These are phyloP conservation scores for Ischnura elegans DNA, from an alignment of 2,888 invertebrate genomes.

Conservation along the genomic window DNA sequence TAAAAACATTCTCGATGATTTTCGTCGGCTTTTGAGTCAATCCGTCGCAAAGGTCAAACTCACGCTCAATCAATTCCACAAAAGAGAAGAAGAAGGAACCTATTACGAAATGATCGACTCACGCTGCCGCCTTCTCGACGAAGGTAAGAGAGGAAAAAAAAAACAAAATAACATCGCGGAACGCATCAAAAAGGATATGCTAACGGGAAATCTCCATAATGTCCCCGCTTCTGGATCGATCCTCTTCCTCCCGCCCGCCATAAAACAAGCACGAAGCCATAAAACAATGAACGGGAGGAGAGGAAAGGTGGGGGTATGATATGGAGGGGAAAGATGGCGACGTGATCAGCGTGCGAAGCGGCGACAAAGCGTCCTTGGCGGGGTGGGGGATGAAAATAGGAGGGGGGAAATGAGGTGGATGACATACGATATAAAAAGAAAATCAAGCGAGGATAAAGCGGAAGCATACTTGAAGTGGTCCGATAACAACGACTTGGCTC, in stretches of 20 bases:
- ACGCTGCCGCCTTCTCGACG: background rate
- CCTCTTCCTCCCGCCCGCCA: constrained; percentile 1
- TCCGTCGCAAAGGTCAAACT: too few relatives aligned
- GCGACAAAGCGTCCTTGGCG: background rate
- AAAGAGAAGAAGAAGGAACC: too few relatives aligned
- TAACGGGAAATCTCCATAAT: constrained; percentile 31
- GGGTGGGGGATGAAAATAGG: background rate
- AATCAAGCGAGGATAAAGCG: background rate
- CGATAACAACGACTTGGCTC: too few relatives aligned
- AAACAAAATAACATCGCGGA: too few relatives aligned
- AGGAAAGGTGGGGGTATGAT: background rate
- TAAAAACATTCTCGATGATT: too few relatives aligned
- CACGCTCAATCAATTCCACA: too few relatives aligned
- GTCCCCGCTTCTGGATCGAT: background rate
- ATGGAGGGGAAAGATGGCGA: background rate
- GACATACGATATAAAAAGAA: background rate
- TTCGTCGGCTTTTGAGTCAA: too few relatives aligned
- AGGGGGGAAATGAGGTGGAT: background rate
- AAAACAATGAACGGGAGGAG: constrained; percentile 16
- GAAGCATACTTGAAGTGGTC: too few relatives aligned
- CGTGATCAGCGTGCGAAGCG: background rate
- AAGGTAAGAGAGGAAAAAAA: background rate
- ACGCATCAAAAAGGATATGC: background rate
- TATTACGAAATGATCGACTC: too few relatives aligned
- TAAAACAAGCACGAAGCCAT: constrained; percentile 29